phyloP scores from a whole-genome alignment of 2,113 vertebrate species.

The Rhinoptilus africanus region DNA sequence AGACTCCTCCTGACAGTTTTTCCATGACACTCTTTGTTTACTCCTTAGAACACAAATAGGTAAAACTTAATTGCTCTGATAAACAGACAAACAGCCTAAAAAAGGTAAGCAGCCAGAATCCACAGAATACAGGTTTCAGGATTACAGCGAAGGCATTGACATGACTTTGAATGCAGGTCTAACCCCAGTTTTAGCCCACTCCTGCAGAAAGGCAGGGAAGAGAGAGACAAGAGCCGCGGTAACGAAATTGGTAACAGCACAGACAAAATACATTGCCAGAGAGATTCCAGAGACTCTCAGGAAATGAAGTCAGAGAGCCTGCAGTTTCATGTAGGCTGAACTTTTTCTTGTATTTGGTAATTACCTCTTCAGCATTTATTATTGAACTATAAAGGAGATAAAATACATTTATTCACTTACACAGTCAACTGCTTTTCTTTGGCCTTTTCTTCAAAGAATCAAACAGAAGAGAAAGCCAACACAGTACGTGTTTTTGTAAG shows the following conservation, averaged over 20 bases:
- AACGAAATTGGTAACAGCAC: rapidly evolving
- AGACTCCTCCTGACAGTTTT: rapidly evolving
- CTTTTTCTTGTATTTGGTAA: neutral
- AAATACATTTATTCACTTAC: neutral
- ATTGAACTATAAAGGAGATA: neutral
- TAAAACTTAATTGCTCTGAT: neutral
- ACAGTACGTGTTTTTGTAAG: neutral
- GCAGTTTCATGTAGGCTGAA: neutral
- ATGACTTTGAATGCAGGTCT: neutral
- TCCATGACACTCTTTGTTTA: rapidly evolving
- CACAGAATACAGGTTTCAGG: neutral
- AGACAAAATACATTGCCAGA: neutral
- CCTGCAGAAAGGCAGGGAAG: neutral
- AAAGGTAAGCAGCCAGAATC: neutral
- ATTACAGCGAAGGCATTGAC: neutral
- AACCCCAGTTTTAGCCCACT: neutral
- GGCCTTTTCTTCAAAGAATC: neutral
- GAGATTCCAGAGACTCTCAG: neutral
- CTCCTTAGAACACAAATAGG: rapidly evolving
- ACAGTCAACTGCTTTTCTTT: neutral
- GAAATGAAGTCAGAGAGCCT: neutral
- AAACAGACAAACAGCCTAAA: neutral
- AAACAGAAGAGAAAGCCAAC: neutral
- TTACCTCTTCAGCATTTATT: neutral
- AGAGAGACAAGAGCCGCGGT: neutral